Evolutionary conservation across 2,888 invertebrate genomes (phyloP).

Genomic region (Oithona nana): DNA sequence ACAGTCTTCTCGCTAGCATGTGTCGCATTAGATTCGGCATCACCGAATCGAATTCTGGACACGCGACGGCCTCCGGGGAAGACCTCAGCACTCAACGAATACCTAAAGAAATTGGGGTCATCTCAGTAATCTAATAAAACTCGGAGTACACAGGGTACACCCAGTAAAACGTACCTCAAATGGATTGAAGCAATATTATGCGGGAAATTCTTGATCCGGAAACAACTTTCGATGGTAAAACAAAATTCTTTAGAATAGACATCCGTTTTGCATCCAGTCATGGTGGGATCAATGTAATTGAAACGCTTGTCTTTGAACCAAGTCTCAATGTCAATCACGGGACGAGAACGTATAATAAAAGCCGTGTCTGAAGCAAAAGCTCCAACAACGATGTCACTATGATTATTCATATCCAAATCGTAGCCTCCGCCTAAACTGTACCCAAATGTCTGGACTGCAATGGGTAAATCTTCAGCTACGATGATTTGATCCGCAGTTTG

Average conservation of each 20-base stretch:
- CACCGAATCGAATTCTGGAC: slow-evolving; percentile 6
- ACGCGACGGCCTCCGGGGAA: slow-evolving; percentile 9
- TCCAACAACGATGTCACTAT: slow-evolving; percentile 15
- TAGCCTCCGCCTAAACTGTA: slow-evolving; percentile 10
- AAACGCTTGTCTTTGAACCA: slow-evolving; percentile 13
- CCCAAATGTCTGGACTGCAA: slow-evolving; percentile 7
- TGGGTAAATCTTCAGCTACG: neutral
- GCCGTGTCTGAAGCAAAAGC: slow-evolving; percentile 12
- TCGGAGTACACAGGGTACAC: too few species aligned
- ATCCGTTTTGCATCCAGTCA: slow-evolving; percentile 1
- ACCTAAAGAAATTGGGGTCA: too few species aligned
- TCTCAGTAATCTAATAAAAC: too few species aligned
- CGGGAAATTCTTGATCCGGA: slow-evolving; percentile 15
- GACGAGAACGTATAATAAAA: slow-evolving; percentile 9
- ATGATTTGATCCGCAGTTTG: slow-evolving; percentile 2
- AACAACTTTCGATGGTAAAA: slow-evolving; percentile 4
- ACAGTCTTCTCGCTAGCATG: slow-evolving; percentile 8
- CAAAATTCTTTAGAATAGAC: neutral
- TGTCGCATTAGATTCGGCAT: neutral
- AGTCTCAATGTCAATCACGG: slow-evolving; percentile 15
- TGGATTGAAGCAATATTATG: slow-evolving; percentile 10
- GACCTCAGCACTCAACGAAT: slow-evolving; percentile 8
- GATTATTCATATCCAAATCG: slow-evolving; percentile 16
- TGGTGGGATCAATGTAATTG: neutral
- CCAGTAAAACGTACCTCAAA: slow-evolving; percentile 7